Conservation (phyloP, 2,113 vertebrate genomes). For the Heterotis niloticus region DNA sequence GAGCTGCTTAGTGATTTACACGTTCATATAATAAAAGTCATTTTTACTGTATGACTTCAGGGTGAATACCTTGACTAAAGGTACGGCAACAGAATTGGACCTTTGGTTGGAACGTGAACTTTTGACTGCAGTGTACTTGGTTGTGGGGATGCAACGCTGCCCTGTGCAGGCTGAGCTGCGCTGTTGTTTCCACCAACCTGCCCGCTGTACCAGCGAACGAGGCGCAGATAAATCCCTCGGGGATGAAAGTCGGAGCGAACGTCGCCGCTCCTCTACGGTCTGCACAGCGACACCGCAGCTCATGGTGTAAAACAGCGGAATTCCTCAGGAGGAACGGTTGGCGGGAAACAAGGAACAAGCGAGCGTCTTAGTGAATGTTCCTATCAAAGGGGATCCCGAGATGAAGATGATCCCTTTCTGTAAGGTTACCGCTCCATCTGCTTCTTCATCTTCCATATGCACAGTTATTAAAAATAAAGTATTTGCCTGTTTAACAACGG, state of each 20-base stretch:
- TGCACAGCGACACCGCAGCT: slow-evolving; percentile 36
- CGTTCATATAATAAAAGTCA: too few species aligned
- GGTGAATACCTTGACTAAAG: too few species aligned
- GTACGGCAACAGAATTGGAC: neutral
- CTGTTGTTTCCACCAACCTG: neutral
- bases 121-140: neutral
- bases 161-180: neutral
- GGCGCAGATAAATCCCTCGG: slow-evolving; percentile 46
- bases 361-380: slow-evolving; percentile 40
- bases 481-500: slow-evolving; percentile 27
- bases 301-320: slow-evolving; percentile 16
- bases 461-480: slow-evolving; percentile 29
- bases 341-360: neutral
- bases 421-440: slow-evolving; percentile 25
- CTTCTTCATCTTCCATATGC: slow-evolving; percentile 14
- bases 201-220: slow-evolving; percentile 37
- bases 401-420: slow-evolving; percentile 36
- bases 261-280: slow-evolving; percentile 66
- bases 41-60: too few species aligned
- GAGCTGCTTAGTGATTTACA: too few species aligned
- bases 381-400: slow-evolving; percentile 43
- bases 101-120: neutral
- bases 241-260: slow-evolving; percentile 66
- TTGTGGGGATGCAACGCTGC: neutral
- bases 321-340: slow-evolving; percentile 34